Percentiles rank a stretch among this genome's conserved stretches.
Evolutionary conservation across 2,888 invertebrate genomes (phyloP).

Genomic region (Hirtodrosophila histrioides): DNA sequence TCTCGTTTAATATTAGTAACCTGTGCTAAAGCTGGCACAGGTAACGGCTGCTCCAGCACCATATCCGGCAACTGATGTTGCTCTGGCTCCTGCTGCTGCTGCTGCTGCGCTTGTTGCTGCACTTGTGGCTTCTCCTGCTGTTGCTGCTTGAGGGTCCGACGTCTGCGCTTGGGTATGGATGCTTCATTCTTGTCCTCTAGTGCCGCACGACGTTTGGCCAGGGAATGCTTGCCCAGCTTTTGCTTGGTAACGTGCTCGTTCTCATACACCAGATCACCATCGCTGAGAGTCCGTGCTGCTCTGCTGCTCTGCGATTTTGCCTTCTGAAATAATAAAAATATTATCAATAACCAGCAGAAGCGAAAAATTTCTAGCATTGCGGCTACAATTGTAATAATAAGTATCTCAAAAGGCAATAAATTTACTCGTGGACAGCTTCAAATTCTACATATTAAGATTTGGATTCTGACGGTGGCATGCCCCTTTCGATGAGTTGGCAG

Average conservation of each 20-base stretch:
- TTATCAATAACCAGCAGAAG: neutral
- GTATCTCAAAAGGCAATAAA: too few relatives aligned
- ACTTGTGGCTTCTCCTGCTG: slow-evolving; percentile 13
- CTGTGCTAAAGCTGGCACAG: slow-evolving; percentile 8
- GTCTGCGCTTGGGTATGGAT: slow-evolving; percentile 27
- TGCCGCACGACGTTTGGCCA: slow-evolving; percentile 42
- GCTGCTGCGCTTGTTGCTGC: slow-evolving; percentile 9
- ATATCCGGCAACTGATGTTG: slow-evolving; percentile 9
- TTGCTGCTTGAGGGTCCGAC: slow-evolving; percentile 13
- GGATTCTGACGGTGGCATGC: too few relatives aligned
- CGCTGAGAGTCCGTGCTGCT: slow-evolving; percentile 64
- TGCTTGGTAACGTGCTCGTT: slow-evolving; percentile 75
- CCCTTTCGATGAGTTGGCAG: too few relatives aligned
- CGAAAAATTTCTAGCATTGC: neutral
- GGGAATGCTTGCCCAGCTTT: slow-evolving; percentile 63
- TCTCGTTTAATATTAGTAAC: slow-evolving; percentile 56
- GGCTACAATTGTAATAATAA: too few relatives aligned
- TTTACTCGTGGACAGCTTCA: too few relatives aligned
- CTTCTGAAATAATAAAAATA: slow-evolving; percentile 33
- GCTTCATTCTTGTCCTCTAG: slow-evolving; percentile 14
- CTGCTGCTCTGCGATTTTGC: slow-evolving; percentile 55
- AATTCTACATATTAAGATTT: too few relatives aligned
- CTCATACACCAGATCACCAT: slow-evolving; percentile 76
- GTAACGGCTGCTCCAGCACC: slow-evolving; percentile 2
- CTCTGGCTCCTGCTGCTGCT: slow-evolving; percentile 22